phyloP scores from a whole-genome alignment of 2,797 vertebrate species.

The Emys orbicularis region DNA sequence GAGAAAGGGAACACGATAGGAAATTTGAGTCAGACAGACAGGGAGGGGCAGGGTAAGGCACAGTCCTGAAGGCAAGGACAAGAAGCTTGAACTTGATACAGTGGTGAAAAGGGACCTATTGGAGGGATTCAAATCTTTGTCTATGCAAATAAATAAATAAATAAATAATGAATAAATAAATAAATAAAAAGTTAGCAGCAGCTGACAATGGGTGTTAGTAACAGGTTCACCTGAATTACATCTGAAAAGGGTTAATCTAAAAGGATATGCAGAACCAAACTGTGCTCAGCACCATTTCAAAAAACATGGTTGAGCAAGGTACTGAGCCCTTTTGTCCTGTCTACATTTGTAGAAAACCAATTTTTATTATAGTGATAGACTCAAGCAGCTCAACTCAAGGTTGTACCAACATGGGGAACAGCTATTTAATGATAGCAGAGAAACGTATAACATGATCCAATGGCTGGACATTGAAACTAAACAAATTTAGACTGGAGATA shows the following conservation, averaged over 20 bases:
- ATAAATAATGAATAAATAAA: too few species aligned
- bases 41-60: not conserved
- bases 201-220: not conserved
- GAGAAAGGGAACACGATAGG: conserved; percentile 7
- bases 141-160: not conserved
- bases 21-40: not conserved
- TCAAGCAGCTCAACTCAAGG: too few species aligned
- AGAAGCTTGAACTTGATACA: not conserved
- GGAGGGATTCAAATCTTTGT: conserved; percentile 7
- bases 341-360: not conserved
- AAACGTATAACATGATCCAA: too few species aligned
- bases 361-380: not conserved
- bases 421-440: too few species aligned
- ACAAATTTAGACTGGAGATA: too few species aligned
- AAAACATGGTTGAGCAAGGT: not conserved
- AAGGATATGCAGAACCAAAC: not conserved
- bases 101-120: not conserved
- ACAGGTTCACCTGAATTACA: not conserved
- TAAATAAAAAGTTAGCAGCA: not conserved
- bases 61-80: not conserved
- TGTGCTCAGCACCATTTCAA: not conserved
- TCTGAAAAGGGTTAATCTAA: not conserved
- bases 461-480: too few species aligned
- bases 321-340: not conserved
- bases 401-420: too few species aligned